Conservation (phyloP, 2,797 vertebrate species). For the Hemitrygon akajei region DNA sequence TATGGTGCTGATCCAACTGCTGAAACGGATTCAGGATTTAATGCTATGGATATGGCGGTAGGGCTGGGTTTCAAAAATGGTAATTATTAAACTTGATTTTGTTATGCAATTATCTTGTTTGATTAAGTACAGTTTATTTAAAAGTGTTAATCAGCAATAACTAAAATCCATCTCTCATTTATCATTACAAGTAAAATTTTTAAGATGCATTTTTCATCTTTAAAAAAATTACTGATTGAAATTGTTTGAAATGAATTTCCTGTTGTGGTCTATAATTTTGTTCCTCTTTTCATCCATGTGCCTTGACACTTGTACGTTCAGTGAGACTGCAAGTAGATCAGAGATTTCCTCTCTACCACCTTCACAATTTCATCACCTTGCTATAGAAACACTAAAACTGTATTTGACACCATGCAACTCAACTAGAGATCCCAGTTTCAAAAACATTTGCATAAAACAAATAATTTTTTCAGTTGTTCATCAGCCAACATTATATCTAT, state of each 20-base stretch:
- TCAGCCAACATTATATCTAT: too few species aligned
- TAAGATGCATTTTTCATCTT: background rate
- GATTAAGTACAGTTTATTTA: background rate
- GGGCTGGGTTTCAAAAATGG: conserved; percentile 90
- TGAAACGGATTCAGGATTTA: conserved; percentile 93
- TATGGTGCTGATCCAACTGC: conserved; percentile 90
- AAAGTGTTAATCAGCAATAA: background rate
- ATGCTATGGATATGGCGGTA: conserved; percentile 96
- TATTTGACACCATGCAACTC: background rate
- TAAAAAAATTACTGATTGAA: background rate
- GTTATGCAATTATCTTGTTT: background rate
- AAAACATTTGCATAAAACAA: background rate
- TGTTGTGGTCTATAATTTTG: background rate
- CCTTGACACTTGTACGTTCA: background rate
- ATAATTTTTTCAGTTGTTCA: background rate
- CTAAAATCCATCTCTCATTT: too few species aligned
- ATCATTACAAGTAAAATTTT: background rate
- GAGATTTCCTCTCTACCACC: background rate
- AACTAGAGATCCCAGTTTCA: background rate
- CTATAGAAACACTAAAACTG: background rate
- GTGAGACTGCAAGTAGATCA: background rate
- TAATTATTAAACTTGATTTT: conserved; percentile 50
- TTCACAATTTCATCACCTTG: background rate
- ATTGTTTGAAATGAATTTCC: background rate
- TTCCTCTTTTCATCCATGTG: background rate